Conservation (phyloP, 1,140 invertebrate genomes). For the Drosophila subobscura region DNA sequence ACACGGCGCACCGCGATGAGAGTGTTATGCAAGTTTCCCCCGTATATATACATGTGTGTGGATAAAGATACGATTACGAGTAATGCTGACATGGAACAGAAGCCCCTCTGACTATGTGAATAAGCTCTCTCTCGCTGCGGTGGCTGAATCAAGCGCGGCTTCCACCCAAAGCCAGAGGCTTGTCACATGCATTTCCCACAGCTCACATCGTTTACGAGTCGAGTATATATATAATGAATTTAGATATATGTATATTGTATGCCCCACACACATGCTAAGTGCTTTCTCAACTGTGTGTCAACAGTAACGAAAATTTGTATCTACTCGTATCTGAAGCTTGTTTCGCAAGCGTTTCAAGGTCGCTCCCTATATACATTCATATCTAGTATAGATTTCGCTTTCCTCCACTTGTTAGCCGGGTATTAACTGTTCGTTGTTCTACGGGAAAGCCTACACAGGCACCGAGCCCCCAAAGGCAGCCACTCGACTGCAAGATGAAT, state of each 20-base stretch:
- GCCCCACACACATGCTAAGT: slow-evolving; percentile 32
- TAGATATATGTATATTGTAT: neutral
- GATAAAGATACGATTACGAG: slow-evolving; percentile 19
- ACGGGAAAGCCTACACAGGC: slow-evolving; percentile 44
- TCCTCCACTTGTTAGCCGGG: slow-evolving; percentile 40
- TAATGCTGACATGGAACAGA: too few species aligned
- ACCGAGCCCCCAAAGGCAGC: slow-evolving; percentile 38
- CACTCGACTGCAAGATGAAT: neutral
- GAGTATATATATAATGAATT: too few species aligned
- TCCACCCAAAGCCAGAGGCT: slow-evolving; percentile 20
- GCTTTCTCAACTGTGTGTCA: slow-evolving; percentile 51
- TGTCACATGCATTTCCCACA: slow-evolving; percentile 31
- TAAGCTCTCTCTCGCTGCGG: slow-evolving; percentile 9
- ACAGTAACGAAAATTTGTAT: slow-evolving; percentile 46
- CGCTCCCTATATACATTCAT: slow-evolving; percentile 6
- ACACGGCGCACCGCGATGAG: slow-evolving; percentile 15
- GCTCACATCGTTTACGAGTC: neutral
- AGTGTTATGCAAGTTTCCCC: slow-evolving; percentile 42
- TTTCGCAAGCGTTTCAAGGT: slow-evolving; percentile 60
- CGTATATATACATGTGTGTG: slow-evolving; percentile 18
- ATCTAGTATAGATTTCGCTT: slow-evolving; percentile 46
- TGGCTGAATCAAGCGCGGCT: slow-evolving; percentile 15
- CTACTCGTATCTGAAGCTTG: slow-evolving; percentile 40
- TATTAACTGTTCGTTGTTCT: slow-evolving; percentile 42
- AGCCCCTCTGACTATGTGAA: neutral